phyloP scores from a whole-genome alignment of 2,113 vertebrate genomes.

The Chinchilla lanigera region DNA sequence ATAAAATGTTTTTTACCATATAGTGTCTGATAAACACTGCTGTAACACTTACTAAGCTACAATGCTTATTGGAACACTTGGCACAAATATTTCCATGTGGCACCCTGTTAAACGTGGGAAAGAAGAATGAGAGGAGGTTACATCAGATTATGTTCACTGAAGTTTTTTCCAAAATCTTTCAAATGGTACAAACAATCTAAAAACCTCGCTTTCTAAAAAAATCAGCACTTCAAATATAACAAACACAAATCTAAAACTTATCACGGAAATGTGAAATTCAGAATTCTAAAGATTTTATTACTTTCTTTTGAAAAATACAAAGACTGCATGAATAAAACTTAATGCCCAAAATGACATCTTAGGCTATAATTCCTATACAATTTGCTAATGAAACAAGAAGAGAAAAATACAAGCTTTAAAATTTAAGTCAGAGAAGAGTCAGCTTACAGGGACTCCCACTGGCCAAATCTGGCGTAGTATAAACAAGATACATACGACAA shows the following conservation, averaged over 20 bases:
- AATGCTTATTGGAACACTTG: neutral
- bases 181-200: neutral
- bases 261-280: conserved; percentile 42
- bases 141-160: neutral
- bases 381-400: neutral
- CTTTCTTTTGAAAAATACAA: conserved; percentile 49
- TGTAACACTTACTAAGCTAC: conserved; percentile 9
- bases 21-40: conserved; percentile 19
- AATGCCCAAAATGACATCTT: conserved; percentile 5
- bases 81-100: conserved; percentile 39
- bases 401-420: conserved; percentile 6
- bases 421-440: neutral
- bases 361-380: neutral
- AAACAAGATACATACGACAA: neutral
- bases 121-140: neutral
- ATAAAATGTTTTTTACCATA: conserved; percentile 37
- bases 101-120: neutral
- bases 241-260: conserved; percentile 43
- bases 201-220: conserved; percentile 45
- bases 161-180: neutral
- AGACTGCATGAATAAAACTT: conserved; percentile 12
- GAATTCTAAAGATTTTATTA: conserved; percentile 41
- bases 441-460: neutral
- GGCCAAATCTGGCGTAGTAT: neutral
- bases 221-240: neutral